phyloP scores from a whole-genome alignment of 2,113 vertebrate genomes.

The Lophius piscatorius region DNA sequence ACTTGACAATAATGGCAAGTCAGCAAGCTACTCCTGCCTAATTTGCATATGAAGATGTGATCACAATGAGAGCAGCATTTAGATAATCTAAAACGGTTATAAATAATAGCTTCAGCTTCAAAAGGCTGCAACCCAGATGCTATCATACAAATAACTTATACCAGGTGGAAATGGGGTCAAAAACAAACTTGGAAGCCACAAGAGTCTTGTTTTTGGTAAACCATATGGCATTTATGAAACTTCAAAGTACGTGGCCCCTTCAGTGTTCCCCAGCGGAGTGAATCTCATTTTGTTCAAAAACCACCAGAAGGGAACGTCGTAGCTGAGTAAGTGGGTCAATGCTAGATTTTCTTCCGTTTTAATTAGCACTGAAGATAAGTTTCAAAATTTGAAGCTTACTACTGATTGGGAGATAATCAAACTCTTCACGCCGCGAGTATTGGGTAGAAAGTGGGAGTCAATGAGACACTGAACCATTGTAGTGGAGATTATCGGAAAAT shows the following conservation, averaged over 20 bases:
- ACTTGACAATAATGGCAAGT: too few relatives aligned
- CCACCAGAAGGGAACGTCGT: not conserved
- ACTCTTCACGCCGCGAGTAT: too few relatives aligned
- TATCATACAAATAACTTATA: not conserved
- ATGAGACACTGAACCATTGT: too few relatives aligned
- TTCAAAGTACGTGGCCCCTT: slow-evolving; percentile 20
- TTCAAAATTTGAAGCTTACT: not conserved
- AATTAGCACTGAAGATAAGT: not conserved
- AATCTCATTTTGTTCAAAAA: slow-evolving; percentile 16
- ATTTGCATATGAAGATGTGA: too few relatives aligned
- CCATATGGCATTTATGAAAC: slow-evolving; percentile 27
- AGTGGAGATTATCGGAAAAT: not conserved
- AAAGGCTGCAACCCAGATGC: slow-evolving; percentile 9
- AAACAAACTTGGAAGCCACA: slow-evolving; percentile 13
- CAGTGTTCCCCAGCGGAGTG: slow-evolving; percentile 1
- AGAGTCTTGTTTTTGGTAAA: slow-evolving; percentile 8
- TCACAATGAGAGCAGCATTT: too few relatives aligned
- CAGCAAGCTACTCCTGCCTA: too few relatives aligned
- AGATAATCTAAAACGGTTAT: not conserved
- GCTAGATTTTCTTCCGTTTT: slow-evolving; percentile 5
- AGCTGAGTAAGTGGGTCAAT: slow-evolving; percentile 9
- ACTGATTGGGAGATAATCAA: slow-evolving; percentile 5
- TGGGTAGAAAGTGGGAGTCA: too few relatives aligned
- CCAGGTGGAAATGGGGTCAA: slow-evolving; percentile 10
- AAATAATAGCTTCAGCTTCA: not conserved